A percentile compares a stretch with the other conserved stretches of the same genome.
Conservation (phyloP, 2,113 vertebrate species). For the Centropristis striata region DNA sequence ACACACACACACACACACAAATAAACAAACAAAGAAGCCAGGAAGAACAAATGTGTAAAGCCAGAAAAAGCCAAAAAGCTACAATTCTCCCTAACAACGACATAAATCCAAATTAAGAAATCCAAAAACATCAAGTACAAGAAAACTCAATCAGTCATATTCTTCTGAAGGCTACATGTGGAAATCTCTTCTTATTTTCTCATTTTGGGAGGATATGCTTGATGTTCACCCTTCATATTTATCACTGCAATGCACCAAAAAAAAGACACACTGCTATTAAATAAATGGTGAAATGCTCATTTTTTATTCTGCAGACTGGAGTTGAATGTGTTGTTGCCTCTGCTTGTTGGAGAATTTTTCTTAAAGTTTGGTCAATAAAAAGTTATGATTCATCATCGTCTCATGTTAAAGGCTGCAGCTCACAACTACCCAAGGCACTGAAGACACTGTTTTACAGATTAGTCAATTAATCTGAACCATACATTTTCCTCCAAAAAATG, state of each 20-base stretch:
- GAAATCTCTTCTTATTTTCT: background rate
- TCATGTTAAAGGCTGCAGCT: no score
- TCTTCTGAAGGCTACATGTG: background rate
- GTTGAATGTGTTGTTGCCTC: background rate
- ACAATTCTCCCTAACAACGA: background rate
- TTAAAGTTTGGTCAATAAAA: background rate
- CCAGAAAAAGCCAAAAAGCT: background rate
- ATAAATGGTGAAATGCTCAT: background rate
- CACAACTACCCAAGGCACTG: no score
- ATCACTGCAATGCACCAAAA: background rate
- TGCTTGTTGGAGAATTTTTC: background rate
- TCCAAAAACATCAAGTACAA: background rate
- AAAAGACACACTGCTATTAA: background rate
- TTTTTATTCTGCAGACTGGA: background rate
- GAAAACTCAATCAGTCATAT: background rate
- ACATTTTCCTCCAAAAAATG: no score
- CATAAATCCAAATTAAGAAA: background rate
- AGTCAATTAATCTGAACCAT: no score
- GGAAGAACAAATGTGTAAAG: slow-evolving; percentile 4
- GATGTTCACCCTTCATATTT: background rate
- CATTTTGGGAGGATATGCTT: background rate
- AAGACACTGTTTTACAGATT: no score
- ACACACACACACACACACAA: background rate
- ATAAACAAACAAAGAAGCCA: background rate
- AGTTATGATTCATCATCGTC: background rate